These are phyloP conservation scores for Anthophora plumipes DNA, from an alignment of 2,888 invertebrate genomes.

Conservation along the genomic window DNA sequence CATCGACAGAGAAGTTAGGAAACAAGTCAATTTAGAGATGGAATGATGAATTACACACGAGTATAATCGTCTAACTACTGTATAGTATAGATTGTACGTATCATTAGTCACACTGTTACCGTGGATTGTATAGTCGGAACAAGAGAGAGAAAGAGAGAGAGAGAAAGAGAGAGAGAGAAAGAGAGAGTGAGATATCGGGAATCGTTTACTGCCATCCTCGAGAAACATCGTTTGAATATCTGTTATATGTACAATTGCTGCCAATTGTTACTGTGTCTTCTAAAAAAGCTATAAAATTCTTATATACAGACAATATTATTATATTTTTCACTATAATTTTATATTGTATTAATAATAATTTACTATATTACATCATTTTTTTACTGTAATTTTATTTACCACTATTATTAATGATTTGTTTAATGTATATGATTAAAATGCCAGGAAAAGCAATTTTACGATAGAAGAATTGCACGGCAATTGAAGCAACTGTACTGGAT, in stretches of 20 bases:
- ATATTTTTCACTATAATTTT: background rate
- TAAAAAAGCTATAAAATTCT: background rate
- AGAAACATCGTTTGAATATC: constrained; percentile 11
- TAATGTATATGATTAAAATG: too few species aligned
- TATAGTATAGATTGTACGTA: constrained; percentile 55
- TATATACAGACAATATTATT: background rate
- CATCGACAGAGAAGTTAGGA: constrained; percentile 27
- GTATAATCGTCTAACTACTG: constrained; percentile 60
- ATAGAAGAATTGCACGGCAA: too few species aligned
- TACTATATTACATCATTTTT: too few species aligned
- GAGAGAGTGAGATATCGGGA: constrained; percentile 7
- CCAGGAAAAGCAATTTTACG: too few species aligned
- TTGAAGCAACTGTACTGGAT: background rate
- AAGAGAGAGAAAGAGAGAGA: too few species aligned
- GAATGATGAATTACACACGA: constrained; percentile 45
- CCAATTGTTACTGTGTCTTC: background rate
- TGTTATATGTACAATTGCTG: constrained; percentile 12
- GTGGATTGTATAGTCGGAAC: constrained; percentile 45
- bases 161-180: too few species aligned
- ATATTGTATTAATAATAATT: too few species aligned
- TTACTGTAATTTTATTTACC: too few species aligned
- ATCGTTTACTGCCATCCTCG: constrained; percentile 29
- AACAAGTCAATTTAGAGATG: constrained; percentile 60
- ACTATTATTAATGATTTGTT: too few species aligned
- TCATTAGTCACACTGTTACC: constrained; percentile 40